A percentile compares a stretch with the other conserved stretches of the same genome.
These are phyloP conservation scores for Leucoraja ocellata DNA, from an alignment of 2,797 vertebrate species.

Conservation along the genomic window DNA sequence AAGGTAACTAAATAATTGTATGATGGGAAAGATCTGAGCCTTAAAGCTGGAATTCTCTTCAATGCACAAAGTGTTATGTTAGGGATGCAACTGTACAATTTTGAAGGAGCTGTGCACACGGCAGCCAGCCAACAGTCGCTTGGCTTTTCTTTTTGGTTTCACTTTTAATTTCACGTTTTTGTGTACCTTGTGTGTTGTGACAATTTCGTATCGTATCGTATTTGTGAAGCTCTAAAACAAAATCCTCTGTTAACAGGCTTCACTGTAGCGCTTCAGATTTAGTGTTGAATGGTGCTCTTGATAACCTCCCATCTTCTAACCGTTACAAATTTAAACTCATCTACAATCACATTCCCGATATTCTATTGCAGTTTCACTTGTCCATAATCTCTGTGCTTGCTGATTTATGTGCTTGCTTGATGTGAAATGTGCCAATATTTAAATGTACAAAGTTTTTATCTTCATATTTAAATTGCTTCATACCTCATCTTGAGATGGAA, in stretches of 20 bases:
- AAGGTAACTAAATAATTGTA: background rate
- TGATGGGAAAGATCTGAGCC: background rate
- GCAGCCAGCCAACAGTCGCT: too few relatives aligned
- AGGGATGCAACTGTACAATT: background rate
- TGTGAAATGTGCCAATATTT: background rate
- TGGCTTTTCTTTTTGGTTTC: too few relatives aligned
- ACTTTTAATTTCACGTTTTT: too few relatives aligned
- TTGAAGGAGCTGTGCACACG: background rate
- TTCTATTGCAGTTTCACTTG: background rate
- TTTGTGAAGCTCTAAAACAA: too few relatives aligned
- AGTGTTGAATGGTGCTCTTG: background rate
- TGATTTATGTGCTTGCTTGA: background rate
- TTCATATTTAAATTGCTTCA: background rate
- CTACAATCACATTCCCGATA: background rate
- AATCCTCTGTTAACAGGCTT: background rate
- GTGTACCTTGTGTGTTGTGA: too few relatives aligned
- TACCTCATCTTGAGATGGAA: too few relatives aligned
- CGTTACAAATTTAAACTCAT: background rate
- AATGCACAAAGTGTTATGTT: background rate
- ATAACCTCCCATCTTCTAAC: background rate
- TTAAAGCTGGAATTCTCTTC: background rate
- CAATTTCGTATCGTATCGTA: too few relatives aligned
- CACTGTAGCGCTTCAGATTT: background rate
- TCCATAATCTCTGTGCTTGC: background rate
- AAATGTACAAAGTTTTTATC: background rate